Evolutionary conservation across 2,797 vertebrate species (phyloP).

Genomic region (Thunnus albacares): DNA sequence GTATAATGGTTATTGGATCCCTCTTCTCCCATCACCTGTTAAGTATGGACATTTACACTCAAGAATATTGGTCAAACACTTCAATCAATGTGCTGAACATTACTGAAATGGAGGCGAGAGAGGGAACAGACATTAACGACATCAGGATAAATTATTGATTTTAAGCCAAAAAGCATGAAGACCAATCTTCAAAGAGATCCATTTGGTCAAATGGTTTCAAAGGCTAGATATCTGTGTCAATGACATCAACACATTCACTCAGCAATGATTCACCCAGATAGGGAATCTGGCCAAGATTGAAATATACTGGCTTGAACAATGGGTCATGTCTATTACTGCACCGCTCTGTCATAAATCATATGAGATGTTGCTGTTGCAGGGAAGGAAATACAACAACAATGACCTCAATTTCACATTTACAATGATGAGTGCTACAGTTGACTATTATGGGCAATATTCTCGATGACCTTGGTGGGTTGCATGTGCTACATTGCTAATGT

Average conservation of each 20-base stretch:
- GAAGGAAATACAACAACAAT: slow-evolving; percentile 56
- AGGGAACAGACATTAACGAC: slow-evolving; percentile 49
- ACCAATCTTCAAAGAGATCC: slow-evolving; percentile 54
- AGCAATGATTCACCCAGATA: slow-evolving; percentile 66
- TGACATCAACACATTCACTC: slow-evolving; percentile 62
- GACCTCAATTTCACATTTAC: slow-evolving; percentile 67
- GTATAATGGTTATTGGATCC: slow-evolving; percentile 38
- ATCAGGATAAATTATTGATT: slow-evolving; percentile 63
- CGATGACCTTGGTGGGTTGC: slow-evolving; percentile 73
- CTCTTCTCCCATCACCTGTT: slow-evolving; percentile 38
- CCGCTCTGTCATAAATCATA: slow-evolving; percentile 63
- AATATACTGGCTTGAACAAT: slow-evolving; percentile 74
- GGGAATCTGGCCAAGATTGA: slow-evolving; percentile 70
- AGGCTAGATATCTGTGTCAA: slow-evolving; percentile 64
- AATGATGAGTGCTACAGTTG: slow-evolving; percentile 54
- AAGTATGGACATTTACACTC: slow-evolving; percentile 47
- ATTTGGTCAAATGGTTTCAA: slow-evolving; percentile 68
- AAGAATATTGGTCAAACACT: slow-evolving; percentile 68
- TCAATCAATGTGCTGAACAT: slow-evolving; percentile 41
- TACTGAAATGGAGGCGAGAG: slow-evolving; percentile 31
- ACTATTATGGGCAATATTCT: slow-evolving; percentile 56
- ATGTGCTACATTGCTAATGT: slow-evolving; percentile 48
- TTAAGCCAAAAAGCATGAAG: slow-evolving; percentile 57
- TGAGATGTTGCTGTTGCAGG: slow-evolving; percentile 45
- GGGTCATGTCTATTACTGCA: slow-evolving; percentile 67